phyloP scores from a whole-genome alignment of 2,888 invertebrate species.

The Yponomeuta malinellus region DNA sequence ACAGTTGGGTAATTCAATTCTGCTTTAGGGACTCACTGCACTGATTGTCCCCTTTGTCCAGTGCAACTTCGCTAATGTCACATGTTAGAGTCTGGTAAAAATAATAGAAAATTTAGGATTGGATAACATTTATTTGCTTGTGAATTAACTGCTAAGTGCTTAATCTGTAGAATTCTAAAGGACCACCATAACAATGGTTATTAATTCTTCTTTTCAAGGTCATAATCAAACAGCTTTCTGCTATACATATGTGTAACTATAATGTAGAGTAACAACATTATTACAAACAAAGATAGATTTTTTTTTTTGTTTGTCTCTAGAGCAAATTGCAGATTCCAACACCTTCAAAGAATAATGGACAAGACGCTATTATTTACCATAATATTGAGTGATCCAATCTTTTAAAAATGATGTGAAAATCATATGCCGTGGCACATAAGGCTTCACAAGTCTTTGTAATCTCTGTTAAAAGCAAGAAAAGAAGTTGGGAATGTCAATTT shows the following conservation, averaged over 20 bases:
- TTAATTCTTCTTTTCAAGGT: too few relatives aligned
- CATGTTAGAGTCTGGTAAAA: neutral
- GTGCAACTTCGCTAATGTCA: too few relatives aligned
- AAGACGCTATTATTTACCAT: too few relatives aligned
- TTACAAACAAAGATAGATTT: neutral
- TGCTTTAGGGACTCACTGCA: too few relatives aligned
- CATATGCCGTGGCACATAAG: too few relatives aligned
- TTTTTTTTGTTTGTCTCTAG: neutral
- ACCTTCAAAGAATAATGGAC: too few relatives aligned
- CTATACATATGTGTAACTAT: neutral
- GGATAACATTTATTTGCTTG: neutral
- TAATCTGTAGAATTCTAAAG: neutral
- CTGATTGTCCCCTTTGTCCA: too few relatives aligned
- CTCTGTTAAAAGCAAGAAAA: constrained; percentile 1
- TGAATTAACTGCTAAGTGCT: neutral
- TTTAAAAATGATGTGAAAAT: too few relatives aligned
- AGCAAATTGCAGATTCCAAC: too few relatives aligned
- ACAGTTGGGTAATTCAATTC: too few relatives aligned
- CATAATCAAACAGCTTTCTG: neutral
- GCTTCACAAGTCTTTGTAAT: neutral
- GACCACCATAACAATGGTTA: too few relatives aligned
- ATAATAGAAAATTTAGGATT: neutral
- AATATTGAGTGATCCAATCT: too few relatives aligned
- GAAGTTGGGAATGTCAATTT: neutral
- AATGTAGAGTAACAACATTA: neutral